Base-by-base conservation (phyloP, 1,140 invertebrate genomes). In the Eupeodes corollae region DNA sequence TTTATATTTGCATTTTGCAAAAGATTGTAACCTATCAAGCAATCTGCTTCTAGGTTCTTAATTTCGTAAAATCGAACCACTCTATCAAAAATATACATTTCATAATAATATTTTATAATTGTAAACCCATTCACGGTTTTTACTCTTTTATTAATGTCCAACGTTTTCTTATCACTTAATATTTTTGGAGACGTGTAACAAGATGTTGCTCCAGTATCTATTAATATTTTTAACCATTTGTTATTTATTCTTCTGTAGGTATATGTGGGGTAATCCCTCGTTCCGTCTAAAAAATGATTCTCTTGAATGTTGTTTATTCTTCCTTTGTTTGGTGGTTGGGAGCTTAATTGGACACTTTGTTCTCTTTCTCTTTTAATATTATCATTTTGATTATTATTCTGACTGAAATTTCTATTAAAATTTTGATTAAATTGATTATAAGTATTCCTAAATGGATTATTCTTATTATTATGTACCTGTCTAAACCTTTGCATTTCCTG, bases 41-140 rank as follows among this genome's bases (percentile, higher is more conserved):
- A 12, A 26, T 35, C 16, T 44, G 26, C 8, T 14, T 30, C 11
- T 26, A 26, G 21, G 21, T 26, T 26, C 21, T 26, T 26, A 34
- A 14, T 40, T 13, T 16, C 30, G 31, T 44, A 49, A 41, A 43
- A 50, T 13, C 14, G 11, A 15, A 14, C 12, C n/a, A 41, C 44
- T 45, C n/a, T 12, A 6, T 47, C 47, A 5, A 51, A 51, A 1
- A 53, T 18, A 14, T 49, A 39, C 3, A 45, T 19, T 5, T 10
- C 14, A 32, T 38, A 51, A 42, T 53, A 47, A 5, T 15, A 38
- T 19, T 37, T 46, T 26, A 19, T 38, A 21, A 10, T 12, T 19
- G 15, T 38, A 26, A 26, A 16, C 37, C 33, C 35, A 26, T 26
- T 26, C 21, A 26, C 21, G 21, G 21, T 26, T 26, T 26, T 26